A percentile compares a stretch with the other conserved stretches of the same genome.
Evolutionary conservation across 2,113 vertebrate species (phyloP).

Genomic region (Gobius niger): DNA sequence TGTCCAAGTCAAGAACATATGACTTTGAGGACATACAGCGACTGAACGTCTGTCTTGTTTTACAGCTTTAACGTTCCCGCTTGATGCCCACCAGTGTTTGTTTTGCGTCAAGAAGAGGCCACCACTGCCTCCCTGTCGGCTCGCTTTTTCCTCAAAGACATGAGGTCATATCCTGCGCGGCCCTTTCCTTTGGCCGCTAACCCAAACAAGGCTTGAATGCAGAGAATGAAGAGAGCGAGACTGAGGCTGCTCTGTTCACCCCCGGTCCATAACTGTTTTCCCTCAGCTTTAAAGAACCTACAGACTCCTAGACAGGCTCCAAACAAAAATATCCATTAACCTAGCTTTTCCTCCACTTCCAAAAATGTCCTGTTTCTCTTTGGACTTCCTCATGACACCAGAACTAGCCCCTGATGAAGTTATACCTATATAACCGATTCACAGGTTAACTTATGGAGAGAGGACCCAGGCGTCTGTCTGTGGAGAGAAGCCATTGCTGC

Average conservation of each 20-base stretch:
- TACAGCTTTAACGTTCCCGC: constrained; percentile 15
- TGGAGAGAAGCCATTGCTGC: constrained; percentile 43
- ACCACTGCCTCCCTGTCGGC: constrained; percentile 67
- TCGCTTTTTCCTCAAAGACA: constrained; percentile 84
- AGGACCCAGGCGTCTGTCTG: constrained; percentile 57
- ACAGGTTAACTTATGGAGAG: constrained; percentile 65
- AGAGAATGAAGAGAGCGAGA: constrained; percentile 32
- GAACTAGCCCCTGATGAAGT: constrained; percentile 59
- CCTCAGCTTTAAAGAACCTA: constrained; percentile 5
- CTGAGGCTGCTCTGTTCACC: constrained; percentile 63
- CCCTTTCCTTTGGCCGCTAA: constrained; percentile 88
- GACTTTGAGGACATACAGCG: neutral
- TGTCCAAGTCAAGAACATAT: constrained; percentile 6
- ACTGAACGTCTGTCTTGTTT: constrained; percentile 9
- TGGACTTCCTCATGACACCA: constrained; percentile 41
- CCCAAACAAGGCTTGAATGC: constrained; percentile 77
- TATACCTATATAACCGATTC: constrained; percentile 57
- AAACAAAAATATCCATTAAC: constrained; percentile 13
- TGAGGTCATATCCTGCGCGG: constrained; percentile 93
- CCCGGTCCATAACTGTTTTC: constrained; percentile 11
- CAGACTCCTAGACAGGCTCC: constrained; percentile 1
- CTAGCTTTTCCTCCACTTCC: constrained; percentile 12
- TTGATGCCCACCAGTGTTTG: constrained; percentile 60
- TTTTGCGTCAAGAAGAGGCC: constrained; percentile 70
- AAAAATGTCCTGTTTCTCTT: constrained; percentile 45